phyloP scores from a whole-genome alignment of 2,888 invertebrate genomes.

The Boloria euphrosyne region DNA sequence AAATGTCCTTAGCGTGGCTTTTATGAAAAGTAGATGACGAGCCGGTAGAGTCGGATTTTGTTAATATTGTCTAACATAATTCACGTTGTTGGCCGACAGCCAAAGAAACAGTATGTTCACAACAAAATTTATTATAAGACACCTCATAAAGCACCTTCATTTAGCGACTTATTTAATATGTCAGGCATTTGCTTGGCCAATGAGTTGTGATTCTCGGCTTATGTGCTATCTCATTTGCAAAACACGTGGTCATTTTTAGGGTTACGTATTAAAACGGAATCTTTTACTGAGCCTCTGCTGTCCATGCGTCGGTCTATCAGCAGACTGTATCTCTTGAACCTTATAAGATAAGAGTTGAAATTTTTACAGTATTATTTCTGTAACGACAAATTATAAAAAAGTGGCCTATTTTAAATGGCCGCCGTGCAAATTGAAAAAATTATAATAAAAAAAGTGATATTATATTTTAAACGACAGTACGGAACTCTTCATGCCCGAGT shows the following conservation, averaged over 20 bases:
- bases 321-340: too few relatives aligned
- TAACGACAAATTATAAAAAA: too few relatives aligned
- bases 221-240: background rate
- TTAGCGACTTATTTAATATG: slow-evolving; percentile 61
- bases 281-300: too few relatives aligned
- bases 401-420: too few relatives aligned
- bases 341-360: too few relatives aligned
- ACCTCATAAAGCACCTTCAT: slow-evolving; percentile 54
- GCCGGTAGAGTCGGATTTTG: slow-evolving; percentile 25
- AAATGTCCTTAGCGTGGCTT: slow-evolving; percentile 2
- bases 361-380: too few relatives aligned
- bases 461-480: too few relatives aligned
- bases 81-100: slow-evolving; percentile 49
- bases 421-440: too few relatives aligned
- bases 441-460: too few relatives aligned
- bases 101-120: slow-evolving; percentile 54
- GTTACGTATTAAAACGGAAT: too few relatives aligned
- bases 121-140: slow-evolving; percentile 52
- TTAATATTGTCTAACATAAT: slow-evolving; percentile 41
- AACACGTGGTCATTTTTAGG: background rate
- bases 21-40: slow-evolving; percentile 12
- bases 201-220: slow-evolving; percentile 7
- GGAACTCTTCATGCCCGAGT: too few relatives aligned
- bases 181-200: slow-evolving; percentile 4
- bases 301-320: too few relatives aligned